Base-by-base conservation (phyloP, 2,888 invertebrate species). In the Homarus gammarus region DNA sequence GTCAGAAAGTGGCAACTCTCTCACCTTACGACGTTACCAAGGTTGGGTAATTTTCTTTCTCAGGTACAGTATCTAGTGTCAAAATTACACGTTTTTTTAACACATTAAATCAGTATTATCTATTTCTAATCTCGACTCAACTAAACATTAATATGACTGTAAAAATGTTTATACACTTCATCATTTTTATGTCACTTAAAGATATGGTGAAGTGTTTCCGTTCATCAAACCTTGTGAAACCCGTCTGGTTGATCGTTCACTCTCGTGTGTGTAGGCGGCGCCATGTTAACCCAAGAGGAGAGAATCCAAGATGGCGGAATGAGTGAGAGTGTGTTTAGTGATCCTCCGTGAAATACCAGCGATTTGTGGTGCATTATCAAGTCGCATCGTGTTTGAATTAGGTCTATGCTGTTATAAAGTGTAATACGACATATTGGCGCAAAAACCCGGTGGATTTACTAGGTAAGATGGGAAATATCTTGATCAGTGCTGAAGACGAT, bases 241-340 rank as follows among this genome's bases (percentile, higher is more conserved):
- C 8, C 10, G 18, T 18, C 44, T 12, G 10, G n/a, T 22, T 0
- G 56, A 61, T 87, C 87, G 87, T 64, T 87, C 87, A 87, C 81
- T 87, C 79, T 87, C 64, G 87, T 87, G 81, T 38, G 81, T 70
- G 87, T 87, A 73, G 87, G 87, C 56, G 72, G 72, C 73, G 87
- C 87, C 87, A 81, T 87, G 87, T 87, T 81, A 72, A 33, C 73
- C n/a, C 56, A 44, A 33, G 72, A 22, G 68, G 83, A 49, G 88
- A 83, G 68, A 77, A 44, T 88, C 84, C 88, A 88, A 88, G 77
- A 88, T 88, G 88, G 88, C 88, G 83, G 88, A 77, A n/a, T 36
- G 83, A 88, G 88, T 88, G 88, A 88, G 77, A 77, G 70, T 84
- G 88, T 83, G 78, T 88, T 40, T 61, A 83, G 72, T 68, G 61